Evolutionary conservation across 2,888 invertebrate genomes (phyloP).

Genomic region (Hypolimnas misippus): DNA sequence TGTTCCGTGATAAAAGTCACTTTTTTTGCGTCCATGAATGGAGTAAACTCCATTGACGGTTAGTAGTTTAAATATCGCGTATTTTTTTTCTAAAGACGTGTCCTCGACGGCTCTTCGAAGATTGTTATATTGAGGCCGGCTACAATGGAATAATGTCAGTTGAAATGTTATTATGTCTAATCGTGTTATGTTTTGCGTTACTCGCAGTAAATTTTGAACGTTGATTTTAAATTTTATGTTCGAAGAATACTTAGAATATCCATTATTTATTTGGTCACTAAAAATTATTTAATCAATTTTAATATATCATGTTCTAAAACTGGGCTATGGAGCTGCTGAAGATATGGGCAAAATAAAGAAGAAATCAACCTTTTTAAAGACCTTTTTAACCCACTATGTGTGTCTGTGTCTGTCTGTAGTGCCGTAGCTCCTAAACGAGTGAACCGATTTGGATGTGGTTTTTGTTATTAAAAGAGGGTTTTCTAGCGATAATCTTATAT

Average conservation of each 20-base stretch:
- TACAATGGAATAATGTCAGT: conserved; percentile 9
- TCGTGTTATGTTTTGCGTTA: conserved; percentile 5
- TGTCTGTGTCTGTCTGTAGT: too few relatives aligned
- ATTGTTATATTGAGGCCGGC: conserved; percentile 25
- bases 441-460: too few relatives aligned
- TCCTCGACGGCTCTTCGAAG: conserved; percentile 29
- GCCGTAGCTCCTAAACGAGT: too few relatives aligned
- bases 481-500: too few relatives aligned
- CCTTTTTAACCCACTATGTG: too few relatives aligned
- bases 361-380: too few relatives aligned
- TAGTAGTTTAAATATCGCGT: conserved; percentile 56
- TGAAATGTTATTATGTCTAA: not conserved
- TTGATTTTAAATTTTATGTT: not conserved
- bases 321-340: too few relatives aligned
- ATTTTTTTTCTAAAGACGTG: conserved; percentile 43
- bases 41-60: conserved; percentile 52
- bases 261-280: too few relatives aligned
- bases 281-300: too few relatives aligned
- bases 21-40: conserved; percentile 50
- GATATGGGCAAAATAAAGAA: too few relatives aligned
- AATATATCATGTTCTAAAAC: too few relatives aligned
- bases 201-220: not conserved
- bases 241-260: not conserved
- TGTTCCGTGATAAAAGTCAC: conserved; percentile 52
- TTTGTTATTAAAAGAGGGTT: too few relatives aligned